These are phyloP conservation scores for Marronus borbonicus DNA, from an alignment of 2,888 invertebrate genomes.

Conservation along the genomic window DNA sequence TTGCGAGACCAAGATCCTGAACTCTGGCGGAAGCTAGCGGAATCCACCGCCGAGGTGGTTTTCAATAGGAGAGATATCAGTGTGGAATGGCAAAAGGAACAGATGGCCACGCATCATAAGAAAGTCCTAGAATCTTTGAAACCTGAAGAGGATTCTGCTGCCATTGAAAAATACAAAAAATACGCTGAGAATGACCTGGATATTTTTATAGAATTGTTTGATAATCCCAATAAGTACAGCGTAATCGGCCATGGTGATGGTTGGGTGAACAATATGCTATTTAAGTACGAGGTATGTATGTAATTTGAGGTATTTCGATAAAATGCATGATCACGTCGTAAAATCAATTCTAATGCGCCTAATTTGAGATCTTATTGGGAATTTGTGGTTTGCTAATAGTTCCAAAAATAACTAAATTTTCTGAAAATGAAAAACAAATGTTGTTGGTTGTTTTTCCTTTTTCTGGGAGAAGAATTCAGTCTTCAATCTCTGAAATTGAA, in stretches of 20 bases:
- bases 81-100: background rate
- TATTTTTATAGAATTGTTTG: constrained; percentile 18
- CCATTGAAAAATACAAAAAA: constrained; percentile 52
- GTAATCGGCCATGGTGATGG: constrained; percentile 62
- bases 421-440: no score
- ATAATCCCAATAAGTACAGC: constrained; percentile 52
- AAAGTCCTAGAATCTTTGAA: constrained; percentile 51
- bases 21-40: constrained; percentile 54
- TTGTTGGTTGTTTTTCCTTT: no score
- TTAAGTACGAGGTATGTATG: constrained; percentile 57
- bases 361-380: no score
- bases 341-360: no score
- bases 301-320: no score
- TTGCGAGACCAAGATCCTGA: constrained; percentile 58
- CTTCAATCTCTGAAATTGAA: no score
- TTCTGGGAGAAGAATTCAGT: no score
- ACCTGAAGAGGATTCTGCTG: constrained; percentile 49
- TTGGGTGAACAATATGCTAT: constrained; percentile 61
- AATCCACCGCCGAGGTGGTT: constrained; percentile 53
- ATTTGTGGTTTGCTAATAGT: no score
- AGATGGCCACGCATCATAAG: constrained; percentile 22
- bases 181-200: constrained; percentile 55
- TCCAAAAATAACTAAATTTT: no score
- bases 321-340: no score
- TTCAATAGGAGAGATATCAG: constrained; percentile 42